phyloP scores from a whole-genome alignment of 2,888 invertebrate species.

The Patella pellucida region DNA sequence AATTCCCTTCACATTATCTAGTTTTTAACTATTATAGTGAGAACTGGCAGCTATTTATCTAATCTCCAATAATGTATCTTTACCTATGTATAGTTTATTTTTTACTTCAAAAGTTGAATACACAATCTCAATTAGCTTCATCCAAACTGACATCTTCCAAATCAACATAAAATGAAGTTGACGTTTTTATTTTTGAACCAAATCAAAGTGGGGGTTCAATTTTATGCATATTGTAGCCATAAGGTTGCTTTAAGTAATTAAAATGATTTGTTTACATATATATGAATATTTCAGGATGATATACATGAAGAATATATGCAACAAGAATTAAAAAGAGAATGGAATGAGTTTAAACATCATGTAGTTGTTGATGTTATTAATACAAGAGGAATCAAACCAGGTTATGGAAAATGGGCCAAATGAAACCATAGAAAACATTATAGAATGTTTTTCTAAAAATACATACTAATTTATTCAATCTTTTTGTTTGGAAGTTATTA shows the following conservation, averaged over 20 bases:
- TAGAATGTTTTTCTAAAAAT: background rate
- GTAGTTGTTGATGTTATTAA: conserved; percentile 67
- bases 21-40: too few species aligned
- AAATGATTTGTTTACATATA: background rate
- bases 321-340: conserved; percentile 67
- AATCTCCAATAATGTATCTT: too few species aligned
- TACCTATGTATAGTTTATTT: too few species aligned
- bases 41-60: too few species aligned
- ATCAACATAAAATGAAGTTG: conserved; percentile 2
- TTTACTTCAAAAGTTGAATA: too few species aligned
- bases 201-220: background rate
- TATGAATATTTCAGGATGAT: conserved; percentile 53
- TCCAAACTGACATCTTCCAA: background rate
- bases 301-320: conserved; percentile 68
- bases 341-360: conserved; percentile 69
- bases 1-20: too few species aligned
- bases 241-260: too few species aligned
- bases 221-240: too few species aligned
- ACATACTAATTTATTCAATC: conserved; percentile 2
- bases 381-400: conserved; percentile 64
- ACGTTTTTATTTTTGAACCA: background rate
- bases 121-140: background rate
- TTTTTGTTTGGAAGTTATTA: background rate
- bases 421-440: conserved; percentile 21
- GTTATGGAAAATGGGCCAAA: conserved; percentile 69